These are phyloP conservation scores for Monochamus alternatus DNA, from an alignment of 2,888 invertebrate species.

Conservation along the genomic window DNA sequence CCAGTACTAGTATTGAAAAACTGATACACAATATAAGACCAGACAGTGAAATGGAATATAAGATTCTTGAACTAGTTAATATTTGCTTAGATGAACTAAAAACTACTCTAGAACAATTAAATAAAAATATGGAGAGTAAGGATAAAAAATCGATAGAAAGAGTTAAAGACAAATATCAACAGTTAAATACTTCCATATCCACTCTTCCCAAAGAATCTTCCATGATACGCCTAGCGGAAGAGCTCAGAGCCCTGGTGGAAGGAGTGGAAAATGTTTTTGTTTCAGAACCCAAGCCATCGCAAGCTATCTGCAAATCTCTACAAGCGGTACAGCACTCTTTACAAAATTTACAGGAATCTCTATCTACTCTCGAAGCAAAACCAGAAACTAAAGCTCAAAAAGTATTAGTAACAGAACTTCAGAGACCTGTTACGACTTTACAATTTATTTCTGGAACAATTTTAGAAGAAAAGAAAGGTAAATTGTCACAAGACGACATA, in stretches of 20 bases:
- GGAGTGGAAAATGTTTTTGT: slow-evolving; percentile 38
- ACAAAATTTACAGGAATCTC: slow-evolving; percentile 63
- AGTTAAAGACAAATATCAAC: slow-evolving; percentile 37
- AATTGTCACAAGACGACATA: slow-evolving; percentile 63
- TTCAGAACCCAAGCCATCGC: slow-evolving; percentile 22
- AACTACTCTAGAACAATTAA: slow-evolving; percentile 32
- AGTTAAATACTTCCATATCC: slow-evolving; percentile 37
- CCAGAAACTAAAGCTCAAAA: slow-evolving; percentile 60
- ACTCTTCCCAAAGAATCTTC: slow-evolving; percentile 20
- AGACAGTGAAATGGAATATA: slow-evolving; percentile 38
- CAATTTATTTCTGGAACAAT: slow-evolving; percentile 65
- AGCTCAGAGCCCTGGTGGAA: slow-evolving; percentile 37
- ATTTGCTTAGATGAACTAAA: slow-evolving; percentile 37
- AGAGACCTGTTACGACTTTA: slow-evolving; percentile 65
- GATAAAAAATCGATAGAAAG: slow-evolving; percentile 10
- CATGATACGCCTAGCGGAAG: slow-evolving; percentile 31
- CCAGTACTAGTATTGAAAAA: slow-evolving; percentile 29
- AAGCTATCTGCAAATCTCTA: slow-evolving; percentile 52
- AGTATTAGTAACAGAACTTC: slow-evolving; percentile 62
- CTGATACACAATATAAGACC: slow-evolving; percentile 34
- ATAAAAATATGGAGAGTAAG: slow-evolving; percentile 23
- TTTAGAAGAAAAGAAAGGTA: slow-evolving; percentile 64
- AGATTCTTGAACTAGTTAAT: slow-evolving; percentile 36
- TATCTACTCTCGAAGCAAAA: slow-evolving; percentile 55
- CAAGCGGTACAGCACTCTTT: slow-evolving; percentile 61